Evolutionary conservation across 1,140 invertebrate species (phyloP), one percentile per base, ranked within the genome.

Genomic region (Apocrypta bakeri): DNA sequence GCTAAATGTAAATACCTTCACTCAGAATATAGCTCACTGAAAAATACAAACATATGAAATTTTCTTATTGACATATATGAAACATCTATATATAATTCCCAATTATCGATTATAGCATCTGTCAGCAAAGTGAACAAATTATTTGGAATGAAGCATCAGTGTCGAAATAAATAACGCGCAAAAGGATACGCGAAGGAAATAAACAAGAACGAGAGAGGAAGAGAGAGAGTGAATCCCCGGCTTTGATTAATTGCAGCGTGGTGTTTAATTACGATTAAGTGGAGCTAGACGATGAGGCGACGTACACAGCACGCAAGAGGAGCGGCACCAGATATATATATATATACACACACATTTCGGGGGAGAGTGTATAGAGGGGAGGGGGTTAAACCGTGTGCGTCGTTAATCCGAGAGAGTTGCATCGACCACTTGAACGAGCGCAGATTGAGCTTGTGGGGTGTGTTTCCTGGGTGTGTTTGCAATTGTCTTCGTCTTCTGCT

Each of bases 261-360:
- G 69, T 84, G 84, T 86, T 87, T 85, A 86, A 87, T 87, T 86
- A 84, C 83, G 83, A 85, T 87, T 85, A 85, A 87, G 85, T 85
- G 84, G 76, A 84, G 81, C 63, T 76, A 76, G 73, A 31, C 69
- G 31, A 40, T 25, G 25, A 56, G 8, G 68, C 48, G 42, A 14
- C 63, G 21, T 48, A n/a, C 31, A 40, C 25, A 21, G 66, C 75
- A 14, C 31, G 48, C 21, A n/a, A 56, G 48, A 66, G 31, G 6
- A 29, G 33, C 75, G 21, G 3, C 68, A 2, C 12, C 64, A 66
- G 11, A 37, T 37, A 33, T 33, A 24, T 75, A 61, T 33, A 48
- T 6, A 4, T 40, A n/a, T n/a, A n/a, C n/a, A n/a, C n/a, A n/a
- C 24, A 77, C 21, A 42, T 72, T 56, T 63, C 68, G 68, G 11